Conservation (phyloP, 2,888 invertebrate species). For the Ophion ellenae region DNA sequence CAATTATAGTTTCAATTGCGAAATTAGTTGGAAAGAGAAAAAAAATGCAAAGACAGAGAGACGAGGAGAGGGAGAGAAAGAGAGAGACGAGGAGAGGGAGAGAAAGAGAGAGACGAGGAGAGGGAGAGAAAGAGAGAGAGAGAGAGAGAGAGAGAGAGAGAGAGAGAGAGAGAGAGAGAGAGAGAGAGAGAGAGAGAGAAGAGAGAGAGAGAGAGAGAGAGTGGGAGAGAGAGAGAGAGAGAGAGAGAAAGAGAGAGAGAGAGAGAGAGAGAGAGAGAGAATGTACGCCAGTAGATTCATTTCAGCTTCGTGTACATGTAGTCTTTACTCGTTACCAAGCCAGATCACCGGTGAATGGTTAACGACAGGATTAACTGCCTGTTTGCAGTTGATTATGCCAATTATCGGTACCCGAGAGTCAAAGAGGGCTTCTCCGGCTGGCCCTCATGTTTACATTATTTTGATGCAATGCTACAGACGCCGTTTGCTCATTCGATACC, state of each 20-base stretch:
- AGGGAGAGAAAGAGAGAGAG: too few species aligned
- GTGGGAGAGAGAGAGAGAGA: neutral
- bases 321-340: constrained; percentile 69
- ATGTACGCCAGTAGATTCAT: constrained; percentile 20
- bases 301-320: constrained; percentile 22
- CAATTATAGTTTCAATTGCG: neutral
- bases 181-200: neutral
- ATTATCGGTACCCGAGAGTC: constrained; percentile 68
- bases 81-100: neutral
- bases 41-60: neutral
- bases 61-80: neutral
- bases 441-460: constrained; percentile 44
- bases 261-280: neutral
- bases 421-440: constrained; percentile 32
- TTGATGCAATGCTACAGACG: constrained; percentile 25
- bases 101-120: neutral
- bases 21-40: neutral
- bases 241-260: neutral
- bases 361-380: constrained; percentile 71
- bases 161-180: neutral
- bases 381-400: constrained; percentile 73
- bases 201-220: neutral
- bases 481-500: constrained; percentile 3
- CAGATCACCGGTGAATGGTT: constrained; percentile 66
- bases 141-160: neutral